These are phyloP conservation scores for Miniopterus natalensis DNA, from an alignment of 2,113 vertebrate genomes.

Conservation along the genomic window DNA sequence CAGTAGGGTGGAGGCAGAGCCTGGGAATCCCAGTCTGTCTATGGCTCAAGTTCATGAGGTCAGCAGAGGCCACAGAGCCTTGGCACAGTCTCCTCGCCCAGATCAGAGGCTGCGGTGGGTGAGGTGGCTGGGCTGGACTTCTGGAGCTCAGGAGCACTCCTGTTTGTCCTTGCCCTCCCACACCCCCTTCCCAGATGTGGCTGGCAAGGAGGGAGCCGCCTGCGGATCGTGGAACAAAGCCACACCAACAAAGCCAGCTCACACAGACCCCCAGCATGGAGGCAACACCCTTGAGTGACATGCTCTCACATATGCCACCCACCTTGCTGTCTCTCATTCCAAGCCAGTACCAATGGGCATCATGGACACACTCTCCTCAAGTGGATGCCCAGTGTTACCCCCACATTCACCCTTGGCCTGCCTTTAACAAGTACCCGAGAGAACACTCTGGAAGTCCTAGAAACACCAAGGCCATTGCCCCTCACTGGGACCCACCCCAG, in stretches of 20 bases:
- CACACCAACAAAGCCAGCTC: neutral
- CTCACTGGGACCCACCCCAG: neutral
- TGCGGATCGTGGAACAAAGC: neutral
- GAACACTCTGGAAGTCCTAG: neutral
- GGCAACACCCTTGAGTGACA: neutral
- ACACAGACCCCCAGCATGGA: fast-evolving
- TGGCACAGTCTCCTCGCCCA: neutral
- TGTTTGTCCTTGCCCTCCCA: neutral
- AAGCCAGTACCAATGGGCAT: neutral
- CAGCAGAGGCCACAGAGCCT: conserved; percentile 25
- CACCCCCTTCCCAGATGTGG: neutral
- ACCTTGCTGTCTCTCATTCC: neutral
- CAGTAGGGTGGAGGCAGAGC: neutral
- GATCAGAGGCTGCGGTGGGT: neutral
- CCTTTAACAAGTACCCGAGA: neutral
- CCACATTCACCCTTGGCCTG: too few relatives aligned
- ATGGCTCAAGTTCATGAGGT: conserved; percentile 10
- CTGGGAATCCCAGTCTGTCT: neutral
- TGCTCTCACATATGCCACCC: fast-evolving
- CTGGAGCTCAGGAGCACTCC: neutral
- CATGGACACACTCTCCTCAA: neutral
- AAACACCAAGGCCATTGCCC: fast-evolving
- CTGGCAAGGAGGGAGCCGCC: neutral
- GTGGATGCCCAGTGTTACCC: too few relatives aligned
- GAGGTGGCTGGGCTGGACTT: neutral